Evolutionary conservation across 2,113 vertebrate species (phyloP).

Genomic region (Erythrocercus mccallii): DNA sequence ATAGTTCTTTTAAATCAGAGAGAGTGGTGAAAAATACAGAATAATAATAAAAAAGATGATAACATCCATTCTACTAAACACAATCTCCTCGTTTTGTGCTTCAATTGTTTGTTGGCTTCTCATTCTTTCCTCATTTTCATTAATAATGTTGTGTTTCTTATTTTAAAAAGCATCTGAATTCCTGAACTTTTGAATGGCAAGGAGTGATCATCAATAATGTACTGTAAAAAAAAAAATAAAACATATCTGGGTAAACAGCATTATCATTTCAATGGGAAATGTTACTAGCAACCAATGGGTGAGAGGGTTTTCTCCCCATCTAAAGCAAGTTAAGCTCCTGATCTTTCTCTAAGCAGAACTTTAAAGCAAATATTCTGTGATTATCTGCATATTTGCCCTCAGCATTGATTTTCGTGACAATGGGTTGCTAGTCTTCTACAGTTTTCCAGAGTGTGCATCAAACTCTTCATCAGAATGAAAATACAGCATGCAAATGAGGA

Average conservation of each 20-base stretch:
- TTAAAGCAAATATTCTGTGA: neutral
- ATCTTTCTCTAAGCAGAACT: neutral
- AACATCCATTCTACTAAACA: neutral
- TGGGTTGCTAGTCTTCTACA: neutral
- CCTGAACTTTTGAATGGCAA: neutral
- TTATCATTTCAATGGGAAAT: neutral
- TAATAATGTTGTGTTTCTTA: neutral
- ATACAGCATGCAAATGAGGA: neutral
- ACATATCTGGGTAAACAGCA: neutral
- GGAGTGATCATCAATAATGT: neutral
- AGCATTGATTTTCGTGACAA: neutral
- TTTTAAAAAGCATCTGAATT: neutral
- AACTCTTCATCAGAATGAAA: conserved; percentile 13
- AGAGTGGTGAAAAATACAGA: neutral
- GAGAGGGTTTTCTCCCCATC: accelerated
- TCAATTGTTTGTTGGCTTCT: neutral
- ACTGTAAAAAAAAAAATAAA: neutral
- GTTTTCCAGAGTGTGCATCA: neutral
- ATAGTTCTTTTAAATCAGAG: neutral
- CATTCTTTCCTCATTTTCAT: neutral
- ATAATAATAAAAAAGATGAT: neutral
- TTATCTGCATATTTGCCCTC: neutral
- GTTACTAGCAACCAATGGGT: neutral
- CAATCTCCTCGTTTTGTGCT: neutral
- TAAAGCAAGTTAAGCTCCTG: neutral